Conservation (phyloP, 1,140 invertebrate species). For the Bemisia tabaci region DNA sequence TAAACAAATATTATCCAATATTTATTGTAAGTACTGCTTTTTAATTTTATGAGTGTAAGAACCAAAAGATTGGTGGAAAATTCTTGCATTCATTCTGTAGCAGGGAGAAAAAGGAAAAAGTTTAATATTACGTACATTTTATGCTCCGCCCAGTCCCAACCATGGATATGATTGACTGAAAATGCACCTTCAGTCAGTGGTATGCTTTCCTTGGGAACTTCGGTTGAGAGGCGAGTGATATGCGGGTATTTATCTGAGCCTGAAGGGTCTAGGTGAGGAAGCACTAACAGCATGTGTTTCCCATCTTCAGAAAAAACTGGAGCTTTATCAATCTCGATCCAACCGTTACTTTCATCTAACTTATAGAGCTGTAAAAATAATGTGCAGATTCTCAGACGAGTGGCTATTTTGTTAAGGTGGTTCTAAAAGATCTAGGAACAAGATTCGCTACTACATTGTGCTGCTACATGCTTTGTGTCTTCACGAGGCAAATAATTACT, state of each 20-base stretch:
- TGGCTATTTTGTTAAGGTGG: no score
- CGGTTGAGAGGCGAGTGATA: slow-evolving; percentile 39
- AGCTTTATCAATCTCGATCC: slow-evolving; percentile 49
- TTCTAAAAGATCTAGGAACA: no score
- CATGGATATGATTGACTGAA: slow-evolving; percentile 62
- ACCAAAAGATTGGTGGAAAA: no score
- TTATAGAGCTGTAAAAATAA: slow-evolving; percentile 23
- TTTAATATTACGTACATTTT: slow-evolving; percentile 37
- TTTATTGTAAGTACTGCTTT: no score
- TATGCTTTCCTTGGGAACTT: slow-evolving; percentile 26
- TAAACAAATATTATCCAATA: no score
- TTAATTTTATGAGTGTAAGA: no score
- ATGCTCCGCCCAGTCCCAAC: slow-evolving; percentile 53
- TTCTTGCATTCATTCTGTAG: no score
- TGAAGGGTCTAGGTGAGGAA: slow-evolving; percentile 44
- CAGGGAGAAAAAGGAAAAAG: not conserved
- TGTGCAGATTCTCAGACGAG: not conserved
- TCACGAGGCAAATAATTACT: no score
- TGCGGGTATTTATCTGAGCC: slow-evolving; percentile 47
- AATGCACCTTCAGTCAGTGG: slow-evolving; percentile 56
- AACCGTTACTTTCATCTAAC: slow-evolving; percentile 42
- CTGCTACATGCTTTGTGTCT: no score
- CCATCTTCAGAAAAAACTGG: slow-evolving; percentile 42
- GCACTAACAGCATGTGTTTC: slow-evolving; percentile 39
- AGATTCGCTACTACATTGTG: no score